A percentile compares a stretch with the other conserved stretches of the same genome.
Evolutionary conservation across 2,797 vertebrate genomes (phyloP).

Genomic region (Petrocephalus schoutedeni): DNA sequence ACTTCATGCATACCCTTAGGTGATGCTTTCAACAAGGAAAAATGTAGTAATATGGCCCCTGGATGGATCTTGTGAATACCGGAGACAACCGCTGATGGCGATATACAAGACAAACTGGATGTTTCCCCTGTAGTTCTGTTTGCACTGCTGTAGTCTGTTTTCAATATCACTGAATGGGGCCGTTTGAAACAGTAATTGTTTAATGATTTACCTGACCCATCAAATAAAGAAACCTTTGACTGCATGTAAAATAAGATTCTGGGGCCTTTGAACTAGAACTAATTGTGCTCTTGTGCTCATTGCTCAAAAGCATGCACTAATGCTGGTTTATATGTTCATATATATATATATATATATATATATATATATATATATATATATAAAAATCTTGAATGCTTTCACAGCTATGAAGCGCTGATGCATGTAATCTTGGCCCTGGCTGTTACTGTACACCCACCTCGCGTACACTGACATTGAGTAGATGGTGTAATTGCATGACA

Average conservation of each 20-base stretch:
- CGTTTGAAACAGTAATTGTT: slow-evolving; percentile 34
- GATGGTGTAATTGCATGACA: not conserved
- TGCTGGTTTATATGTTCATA: not conserved
- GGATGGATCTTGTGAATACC: not conserved
- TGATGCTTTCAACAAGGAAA: not conserved
- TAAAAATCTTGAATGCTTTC: slow-evolving; percentile 6
- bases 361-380: not conserved
- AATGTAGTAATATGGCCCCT: not conserved
- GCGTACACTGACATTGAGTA: slow-evolving; percentile 1
- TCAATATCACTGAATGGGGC: slow-evolving; percentile 18
- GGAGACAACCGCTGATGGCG: not conserved
- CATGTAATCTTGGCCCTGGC: not conserved
- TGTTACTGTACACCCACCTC: not conserved
- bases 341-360: slow-evolving; percentile 8
- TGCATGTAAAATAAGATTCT: slow-evolving; percentile 41
- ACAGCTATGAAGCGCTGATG: not conserved
- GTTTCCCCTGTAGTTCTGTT: not conserved
- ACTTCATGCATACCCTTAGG: not conserved
- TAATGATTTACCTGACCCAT: slow-evolving; percentile 58
- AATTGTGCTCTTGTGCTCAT: slow-evolving; percentile 45
- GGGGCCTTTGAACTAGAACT: slow-evolving; percentile 58
- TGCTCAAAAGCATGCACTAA: slow-evolving; percentile 40
- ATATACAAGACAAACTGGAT: not conserved
- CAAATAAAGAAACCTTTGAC: slow-evolving; percentile 53
- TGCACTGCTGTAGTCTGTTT: slow-evolving; percentile 11